Evolutionary conservation across 2,797 vertebrate genomes (phyloP), one percentile per base, ranked within the genome.

Genomic region (Rachycentron canadum): DNA sequence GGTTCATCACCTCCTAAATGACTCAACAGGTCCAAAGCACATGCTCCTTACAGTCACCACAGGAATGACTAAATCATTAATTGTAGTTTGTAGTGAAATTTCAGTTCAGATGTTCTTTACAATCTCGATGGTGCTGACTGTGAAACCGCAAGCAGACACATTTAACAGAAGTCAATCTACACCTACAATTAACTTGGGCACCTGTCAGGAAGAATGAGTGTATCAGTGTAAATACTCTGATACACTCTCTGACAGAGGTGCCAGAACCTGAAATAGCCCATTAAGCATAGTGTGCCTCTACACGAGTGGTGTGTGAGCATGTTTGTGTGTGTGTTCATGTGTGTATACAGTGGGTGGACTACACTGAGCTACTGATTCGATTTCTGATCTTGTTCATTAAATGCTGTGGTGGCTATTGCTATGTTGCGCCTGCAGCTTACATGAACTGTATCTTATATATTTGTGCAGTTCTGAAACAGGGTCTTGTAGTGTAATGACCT

Each of bases 261-360:
- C 81, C 60, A 85, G 49, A 61, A 43, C 52, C 63, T 52, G 76
- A 88, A 89, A 89, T 89, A 91, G 79, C 25, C 6, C 70, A 63
- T 79, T 81, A 82, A 34, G 41, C 78, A 86, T 61, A 69, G 52
- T 61, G 60, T 23, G 76, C 69, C 77, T 70, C 69, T 78, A 65
- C 77, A 67, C 7, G 40, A 75, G 69, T 77, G 62, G 36, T 82
- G 58, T 53, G 52, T 78, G 25, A 4, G 55, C 53, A 61, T 69
- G 52, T 38, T 50, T 59, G 64, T 80, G 63, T 65, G 52, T 57
- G 59, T 78, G 50, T 28, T 57, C 30, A 26, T 57, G 30, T 60
- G 63, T 68, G 53, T 57, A 4, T 5, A 10, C 49, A 64, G 78
- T 79, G 71, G 40, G 73, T 68, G 75, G 69, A 70, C 59, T 11